Evolutionary conservation across 2,797 vertebrate genomes (phyloP), one percentile per base, ranked within the genome.

Genomic region (Coracias cyanogaster): DNA sequence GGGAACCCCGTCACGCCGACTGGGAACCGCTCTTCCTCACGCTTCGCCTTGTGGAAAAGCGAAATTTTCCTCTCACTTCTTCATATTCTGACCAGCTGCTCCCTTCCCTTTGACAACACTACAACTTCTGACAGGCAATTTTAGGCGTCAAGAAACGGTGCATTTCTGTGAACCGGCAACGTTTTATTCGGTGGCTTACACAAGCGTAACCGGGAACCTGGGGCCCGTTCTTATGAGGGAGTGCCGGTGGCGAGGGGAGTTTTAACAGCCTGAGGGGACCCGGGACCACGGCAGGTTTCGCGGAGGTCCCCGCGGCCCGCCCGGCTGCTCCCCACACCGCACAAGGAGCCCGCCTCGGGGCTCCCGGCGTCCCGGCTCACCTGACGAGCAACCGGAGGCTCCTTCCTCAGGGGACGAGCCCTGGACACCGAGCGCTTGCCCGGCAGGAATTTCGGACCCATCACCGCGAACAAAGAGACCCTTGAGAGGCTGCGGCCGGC

Each of bases 401-500:
- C 37, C 13, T 49, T 70, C 51, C 35, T 46, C 54, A 48, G 43
- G 10, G 19, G 8, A 3, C 5, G 3, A 54, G 35, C 39, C 11
- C 39, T 5, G 8, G 3, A 3, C 24, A 48, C 10, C 2, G 4
- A 3, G 26, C 26, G 2, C 33, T 7, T 55, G 12, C 13, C 25
- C 29, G 13, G 4, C 0, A 4, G 33, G 10, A 58, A 43, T 17
- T 39, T 15, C 17, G 2, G 28, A 8, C 3, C 9, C 41, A 7
- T 0, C 14, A 17, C 0, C 1, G 4, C 39, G 6, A 12, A 15
- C 5, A 3, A 22, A 18, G 0, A 2, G 0, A 0, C 0, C 21
- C 9, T 6, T 2, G n/a, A 28, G 22, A 4, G 11, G 16, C 10
- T 12, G 35, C 10, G 3, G n/a, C 25, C 24, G 41, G 19, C 20